phyloP scores from a whole-genome alignment of 2,113 vertebrate species.

The Steatornis caripensis region DNA sequence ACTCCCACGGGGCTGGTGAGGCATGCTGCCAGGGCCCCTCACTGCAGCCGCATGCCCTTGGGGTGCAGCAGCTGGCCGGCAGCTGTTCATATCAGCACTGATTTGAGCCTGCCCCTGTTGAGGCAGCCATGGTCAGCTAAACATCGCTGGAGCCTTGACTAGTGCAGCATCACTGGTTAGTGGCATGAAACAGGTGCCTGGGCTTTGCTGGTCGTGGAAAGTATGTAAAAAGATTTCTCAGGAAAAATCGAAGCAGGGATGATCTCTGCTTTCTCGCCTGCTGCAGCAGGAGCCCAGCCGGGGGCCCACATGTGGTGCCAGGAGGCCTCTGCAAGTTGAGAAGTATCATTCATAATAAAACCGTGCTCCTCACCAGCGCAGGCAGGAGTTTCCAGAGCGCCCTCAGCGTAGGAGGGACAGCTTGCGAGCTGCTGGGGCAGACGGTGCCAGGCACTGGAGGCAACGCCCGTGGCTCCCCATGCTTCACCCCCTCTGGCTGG shows the following conservation, averaged over 20 bases:
- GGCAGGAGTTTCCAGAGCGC: neutral
- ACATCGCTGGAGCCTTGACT: neutral
- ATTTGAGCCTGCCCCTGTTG: neutral
- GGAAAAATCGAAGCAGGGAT: neutral
- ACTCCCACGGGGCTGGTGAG: neutral
- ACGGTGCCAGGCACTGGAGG: neutral
- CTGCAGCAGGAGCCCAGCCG: neutral
- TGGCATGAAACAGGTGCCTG: neutral
- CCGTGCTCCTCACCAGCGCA: neutral
- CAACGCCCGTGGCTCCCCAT: neutral
- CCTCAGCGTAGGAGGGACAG: neutral
- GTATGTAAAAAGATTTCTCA: neutral
- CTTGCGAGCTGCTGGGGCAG: neutral
- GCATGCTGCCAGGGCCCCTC: neutral
- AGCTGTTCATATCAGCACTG: neutral
- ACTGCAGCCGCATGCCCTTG: neutral
- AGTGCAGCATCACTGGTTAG: neutral
- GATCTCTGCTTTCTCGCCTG: neutral
- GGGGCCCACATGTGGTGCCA: accelerated
- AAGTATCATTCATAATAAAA: neutral
- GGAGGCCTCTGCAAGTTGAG: neutral
- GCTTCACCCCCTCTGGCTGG: accelerated
- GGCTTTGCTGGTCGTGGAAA: neutral
- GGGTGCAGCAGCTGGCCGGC: neutral
- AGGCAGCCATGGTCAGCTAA: neutral